Base-by-base conservation (phyloP, 2,113 vertebrate species). In the Catharus fuscescens region DNA sequence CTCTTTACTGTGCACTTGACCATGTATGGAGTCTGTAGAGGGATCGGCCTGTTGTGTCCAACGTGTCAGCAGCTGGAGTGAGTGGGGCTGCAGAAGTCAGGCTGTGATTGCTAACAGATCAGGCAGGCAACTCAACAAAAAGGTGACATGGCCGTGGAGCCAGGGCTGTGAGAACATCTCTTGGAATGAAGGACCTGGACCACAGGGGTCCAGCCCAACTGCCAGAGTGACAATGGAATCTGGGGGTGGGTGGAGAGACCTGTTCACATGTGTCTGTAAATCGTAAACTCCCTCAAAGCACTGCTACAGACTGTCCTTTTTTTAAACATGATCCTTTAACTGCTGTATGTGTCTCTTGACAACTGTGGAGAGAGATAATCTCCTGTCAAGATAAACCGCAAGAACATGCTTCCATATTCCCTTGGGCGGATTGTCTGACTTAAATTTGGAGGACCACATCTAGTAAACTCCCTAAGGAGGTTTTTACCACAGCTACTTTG, bases 81-180 rank as follows among this genome's bases (percentile, higher is more conserved):
- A 60, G 14, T 3, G 19, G 45, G 34, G 24, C 12, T 36, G 13
- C 29, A 28, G 5, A 25, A 31, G 29, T 18, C 17, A 72, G 53
- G 3, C 12, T 78, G 34, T 24, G 20, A 16, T 12, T 13, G 16
- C 40, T 32, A 67, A 7, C 6, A 21, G 38, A 21, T 45, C 23
- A 73, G 45, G 18, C 12, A 86, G 21, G 18, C 2, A 67, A 47
- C 53, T 26, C 21, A 61, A 29, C 21, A 29, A 28, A 32, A 12
- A 50, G 29, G n/a, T 34, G 29, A 5, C 1, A 1, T 24, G 15
- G 20, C 8, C 52, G 42, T 25, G 34, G 47, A 61, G 16, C 7
- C 56, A 19, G 10, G 12, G 5, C 1, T 13, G 7, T 17, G 19
- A 5, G 0, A 40, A 2, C 11, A 5, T 62, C 23, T 59, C 11